Base-by-base conservation (phyloP, 2,888 invertebrate species). In the Drosophila basisetae region DNA sequence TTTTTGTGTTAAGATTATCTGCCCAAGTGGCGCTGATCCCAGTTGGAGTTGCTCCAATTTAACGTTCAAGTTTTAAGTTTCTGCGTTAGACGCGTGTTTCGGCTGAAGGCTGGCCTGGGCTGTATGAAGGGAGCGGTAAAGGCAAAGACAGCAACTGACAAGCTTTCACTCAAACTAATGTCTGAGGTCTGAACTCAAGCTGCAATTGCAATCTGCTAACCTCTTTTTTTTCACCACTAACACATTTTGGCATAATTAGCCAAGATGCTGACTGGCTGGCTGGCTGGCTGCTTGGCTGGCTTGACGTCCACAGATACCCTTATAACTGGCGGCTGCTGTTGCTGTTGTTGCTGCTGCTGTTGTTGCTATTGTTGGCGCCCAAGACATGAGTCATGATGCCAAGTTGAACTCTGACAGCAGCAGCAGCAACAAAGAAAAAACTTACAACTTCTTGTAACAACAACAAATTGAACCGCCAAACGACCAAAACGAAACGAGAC, bases 401-500 rank as follows among this genome's bases (percentile, higher is more conserved):
- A 39, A 28, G 33, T 53, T 82, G 74, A 78, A 74, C 78, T 80
- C 74, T 65, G 67, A 78, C 81, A 65, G 58, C 62, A 31, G 22
- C 41, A 49, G n/a, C 59, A 63, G 16, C 56, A 64, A 4, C 43
- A 35, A 31, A 2, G 2, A 31, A 31, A 35, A 54, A 33, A 25
- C 47, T 63, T 41, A 52, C 58, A 58, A 56, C 54, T 31, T 56
- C 56, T 25, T 49, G 22, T 16, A 41, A n/a, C 39, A 28, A 30
- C 37, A 52, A 69, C 33, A 39, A 70, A 70, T 43, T 43, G 58
- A 58, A 58, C 58, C 58, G 58, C 69, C 70, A 61, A 66, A 71
- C 58, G 43, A 60, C 59, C 74, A 63, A 53, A 59, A 56, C 69
- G 53, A 69, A 61, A 67, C 70, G 63, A 63, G 52, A 60, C 67